phyloP scores from a whole-genome alignment of 2,888 invertebrate genomes.

The Erebia palarica region DNA sequence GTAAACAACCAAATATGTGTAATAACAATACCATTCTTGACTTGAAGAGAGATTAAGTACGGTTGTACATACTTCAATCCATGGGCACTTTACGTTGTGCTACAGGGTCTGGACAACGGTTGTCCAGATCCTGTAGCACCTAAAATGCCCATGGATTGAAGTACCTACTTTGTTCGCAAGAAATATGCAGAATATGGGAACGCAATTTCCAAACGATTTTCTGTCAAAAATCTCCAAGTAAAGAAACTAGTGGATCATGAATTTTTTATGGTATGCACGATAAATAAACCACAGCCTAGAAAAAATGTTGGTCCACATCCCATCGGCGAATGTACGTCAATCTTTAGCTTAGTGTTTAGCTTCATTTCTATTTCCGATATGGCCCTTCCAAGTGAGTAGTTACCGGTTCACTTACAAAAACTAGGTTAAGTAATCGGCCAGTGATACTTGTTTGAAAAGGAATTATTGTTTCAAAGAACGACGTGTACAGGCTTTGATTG shows the following conservation, averaged over 20 bases:
- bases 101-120: no score
- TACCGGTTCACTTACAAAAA: conserved; percentile 32
- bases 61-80: no score
- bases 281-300: not conserved
- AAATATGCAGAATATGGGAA: not conserved
- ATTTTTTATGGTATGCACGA: not conserved
- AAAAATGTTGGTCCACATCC: not conserved
- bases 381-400: conserved; percentile 27
- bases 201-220: not conserved
- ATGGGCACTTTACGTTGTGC: no score
- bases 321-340: not conserved
- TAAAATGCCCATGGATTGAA: no score
- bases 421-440: conserved; percentile 35
- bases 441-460: conserved; percentile 36
- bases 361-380: conserved; percentile 39
- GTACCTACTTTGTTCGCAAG: not conserved
- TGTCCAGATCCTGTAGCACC: no score
- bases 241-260: not conserved
- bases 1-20: no score
- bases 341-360: conserved; percentile 3
- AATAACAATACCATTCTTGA: no score
- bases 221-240: not conserved
- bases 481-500: conserved; percentile 18
- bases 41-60: no score
- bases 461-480: conserved; percentile 37